Evolutionary conservation across 92 coral and sea anemone genomes (phyloP).

Genomic region (Siderastrea radians): DNA sequence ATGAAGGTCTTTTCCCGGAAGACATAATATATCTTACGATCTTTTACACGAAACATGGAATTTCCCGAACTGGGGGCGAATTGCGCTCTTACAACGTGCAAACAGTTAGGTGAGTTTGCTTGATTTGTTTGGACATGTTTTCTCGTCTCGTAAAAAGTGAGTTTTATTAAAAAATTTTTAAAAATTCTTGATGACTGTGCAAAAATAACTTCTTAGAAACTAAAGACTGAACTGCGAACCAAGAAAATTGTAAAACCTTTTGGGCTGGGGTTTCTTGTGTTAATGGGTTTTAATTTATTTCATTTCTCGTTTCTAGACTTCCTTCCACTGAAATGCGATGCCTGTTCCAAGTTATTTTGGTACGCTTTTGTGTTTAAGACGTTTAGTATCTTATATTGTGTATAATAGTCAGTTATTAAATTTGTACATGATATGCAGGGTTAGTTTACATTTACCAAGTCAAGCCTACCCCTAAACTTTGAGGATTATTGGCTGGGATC

Average conservation of each 20-base stretch:
- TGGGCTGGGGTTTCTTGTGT: background rate
- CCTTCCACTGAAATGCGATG: slow-evolving; percentile 96
- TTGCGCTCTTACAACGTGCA: slow-evolving; percentile 86
- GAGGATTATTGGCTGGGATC: too few species aligned
- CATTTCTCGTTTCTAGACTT: slow-evolving; percentile 71
- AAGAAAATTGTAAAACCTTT: background rate
- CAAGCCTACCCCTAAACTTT: too few species aligned
- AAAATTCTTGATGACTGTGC: slow-evolving; percentile 22
- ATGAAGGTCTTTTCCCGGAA: background rate
- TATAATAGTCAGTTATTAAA: background rate
- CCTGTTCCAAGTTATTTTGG: slow-evolving; percentile 92
- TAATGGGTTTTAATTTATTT: background rate
- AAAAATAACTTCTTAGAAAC: background rate
- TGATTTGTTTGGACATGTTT: background rate
- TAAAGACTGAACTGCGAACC: too few species aligned
- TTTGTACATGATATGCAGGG: background rate
- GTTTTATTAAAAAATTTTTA: background rate
- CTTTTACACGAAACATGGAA: slow-evolving; percentile 67
- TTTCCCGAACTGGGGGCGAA: slow-evolving; percentile 95
- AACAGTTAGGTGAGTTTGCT: slow-evolving; percentile 85
- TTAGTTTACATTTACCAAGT: background rate
- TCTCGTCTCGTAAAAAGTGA: background rate
- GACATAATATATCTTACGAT: background rate
- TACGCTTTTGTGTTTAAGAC: slow-evolving; percentile 14
- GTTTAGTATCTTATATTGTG: background rate